phyloP scores from a whole-genome alignment of 1,140 invertebrate species.

The Antheraea mylitta region DNA sequence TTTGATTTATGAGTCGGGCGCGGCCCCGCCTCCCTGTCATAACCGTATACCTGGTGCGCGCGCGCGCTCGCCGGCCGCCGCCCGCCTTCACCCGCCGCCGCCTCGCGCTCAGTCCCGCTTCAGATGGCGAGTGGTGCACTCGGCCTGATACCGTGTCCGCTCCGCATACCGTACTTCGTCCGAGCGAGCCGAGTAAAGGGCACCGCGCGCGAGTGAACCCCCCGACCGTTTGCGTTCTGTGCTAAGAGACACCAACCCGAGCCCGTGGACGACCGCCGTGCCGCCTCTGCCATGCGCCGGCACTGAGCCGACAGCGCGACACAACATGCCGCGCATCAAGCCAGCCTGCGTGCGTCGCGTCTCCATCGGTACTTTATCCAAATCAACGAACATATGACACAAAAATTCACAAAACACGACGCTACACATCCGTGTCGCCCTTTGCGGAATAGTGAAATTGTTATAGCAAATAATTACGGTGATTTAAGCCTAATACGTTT shows the following conservation, averaged over 20 bases:
- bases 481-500: background rate
- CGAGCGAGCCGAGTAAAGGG: conserved; percentile 44
- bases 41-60: conserved; percentile 74
- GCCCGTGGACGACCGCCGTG: background rate
- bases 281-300: conserved; percentile 52
- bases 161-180: conserved; percentile 43
- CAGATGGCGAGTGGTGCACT: conserved; percentile 67
- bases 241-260: conserved; percentile 8
- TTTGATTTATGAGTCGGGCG: conserved; percentile 78
- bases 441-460: conserved; percentile 32
- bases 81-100: conserved; percentile 46
- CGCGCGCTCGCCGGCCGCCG: conserved; percentile 55
- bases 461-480: conserved; percentile 6
- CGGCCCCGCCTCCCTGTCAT: conserved; percentile 77
- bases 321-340: conserved; percentile 73
- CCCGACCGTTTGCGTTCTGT: conserved; percentile 20
- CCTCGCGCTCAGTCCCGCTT: conserved; percentile 72
- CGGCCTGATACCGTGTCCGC: conserved; percentile 46
- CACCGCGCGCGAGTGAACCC: conserved; percentile 49
- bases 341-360: conserved; percentile 74
- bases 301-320: conserved; percentile 50
- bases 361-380: conserved; percentile 70
- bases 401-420: conserved; percentile 38
- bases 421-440: too few species aligned
- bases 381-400: conserved; percentile 32